Evolutionary conservation across 2,888 invertebrate species (phyloP), one percentile per base, ranked within the genome.

Genomic region (Zootermopsis nevadensis): DNA sequence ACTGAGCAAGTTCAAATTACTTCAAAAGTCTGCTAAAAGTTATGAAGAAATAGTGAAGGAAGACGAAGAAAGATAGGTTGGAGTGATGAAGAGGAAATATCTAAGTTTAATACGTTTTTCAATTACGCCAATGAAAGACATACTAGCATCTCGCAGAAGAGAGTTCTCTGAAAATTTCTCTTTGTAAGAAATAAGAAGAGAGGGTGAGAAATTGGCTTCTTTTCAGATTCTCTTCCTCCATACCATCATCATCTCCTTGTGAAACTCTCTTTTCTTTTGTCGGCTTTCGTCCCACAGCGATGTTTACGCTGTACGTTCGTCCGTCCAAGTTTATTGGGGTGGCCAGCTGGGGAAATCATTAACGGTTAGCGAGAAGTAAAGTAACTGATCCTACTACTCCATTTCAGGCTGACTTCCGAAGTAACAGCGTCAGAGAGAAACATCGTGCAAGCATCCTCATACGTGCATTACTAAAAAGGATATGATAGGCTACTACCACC

Each of bases 91-190:
- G 77, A 82, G 74, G 69, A 53, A 82, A 82, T 82, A 82, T 82
- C 76, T 77, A 53, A 82, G 76, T 82, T 77, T 82, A 77, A 82
- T 82, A 82, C 82, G 38, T 76, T 74, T 77, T 72, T 82, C 53
- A 82, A 53, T 82, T 82, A 53, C 33, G n/a, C 22, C 67, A 66
- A 27, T 60, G 80, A 80, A 80, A 80, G 38, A 33, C 33, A 66
- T 38, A 66, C 66, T 38, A 80, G n/a, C 80, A 38, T 66, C 80
- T 80, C 80, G 74, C 24, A 42, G n/a, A 74, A 74, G 67, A 80
- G 80, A 31, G 67, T 80, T 80, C 80, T 66, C 66, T 67, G 33
- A 38, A 80, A 80, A 67, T 66, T 33, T 66, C 24, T 67, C 66
- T 66, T 67, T 80, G 80, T 80, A 67, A 80, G 35, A 80, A 80